phyloP scores from a whole-genome alignment of 2,888 invertebrate species.

The Endotricha flammealis region DNA sequence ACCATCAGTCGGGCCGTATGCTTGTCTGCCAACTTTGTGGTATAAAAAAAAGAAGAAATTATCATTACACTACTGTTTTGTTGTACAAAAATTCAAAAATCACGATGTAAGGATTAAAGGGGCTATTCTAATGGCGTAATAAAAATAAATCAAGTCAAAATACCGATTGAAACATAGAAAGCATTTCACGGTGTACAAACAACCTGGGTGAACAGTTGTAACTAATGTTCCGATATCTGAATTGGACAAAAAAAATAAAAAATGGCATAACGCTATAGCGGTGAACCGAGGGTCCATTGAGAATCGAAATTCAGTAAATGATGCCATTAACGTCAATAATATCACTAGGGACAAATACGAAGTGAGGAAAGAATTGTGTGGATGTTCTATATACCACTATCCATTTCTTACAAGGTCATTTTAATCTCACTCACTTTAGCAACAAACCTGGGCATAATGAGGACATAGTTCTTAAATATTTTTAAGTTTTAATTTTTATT shows the following conservation, averaged over 20 bases:
- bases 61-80: too few relatives aligned
- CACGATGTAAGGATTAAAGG: slow-evolving; percentile 8
- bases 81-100: slow-evolving; percentile 1
- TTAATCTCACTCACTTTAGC: too few relatives aligned
- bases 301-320: slow-evolving; percentile 61
- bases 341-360: slow-evolving; percentile 50
- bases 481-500: too few relatives aligned
- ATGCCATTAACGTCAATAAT: slow-evolving; percentile 68
- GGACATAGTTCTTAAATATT: too few relatives aligned
- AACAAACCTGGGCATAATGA: too few relatives aligned
- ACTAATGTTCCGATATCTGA: slow-evolving; percentile 47
- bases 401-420: too few relatives aligned
- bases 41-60: too few relatives aligned
- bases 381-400: too few relatives aligned
- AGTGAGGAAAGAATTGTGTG: slow-evolving; percentile 35
- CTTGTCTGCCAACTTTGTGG: too few relatives aligned
- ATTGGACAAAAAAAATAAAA: slow-evolving; percentile 52
- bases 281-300: slow-evolving; percentile 44
- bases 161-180: slow-evolving; percentile 58
- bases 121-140: slow-evolving; percentile 21
- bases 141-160: slow-evolving; percentile 51
- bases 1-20: too few relatives aligned
- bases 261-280: slow-evolving; percentile 34
- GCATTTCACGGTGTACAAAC: slow-evolving; percentile 48
- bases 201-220: slow-evolving; percentile 32